phyloP scores from a whole-genome alignment of 2,113 vertebrate genomes.

The Sander vitreus region DNA sequence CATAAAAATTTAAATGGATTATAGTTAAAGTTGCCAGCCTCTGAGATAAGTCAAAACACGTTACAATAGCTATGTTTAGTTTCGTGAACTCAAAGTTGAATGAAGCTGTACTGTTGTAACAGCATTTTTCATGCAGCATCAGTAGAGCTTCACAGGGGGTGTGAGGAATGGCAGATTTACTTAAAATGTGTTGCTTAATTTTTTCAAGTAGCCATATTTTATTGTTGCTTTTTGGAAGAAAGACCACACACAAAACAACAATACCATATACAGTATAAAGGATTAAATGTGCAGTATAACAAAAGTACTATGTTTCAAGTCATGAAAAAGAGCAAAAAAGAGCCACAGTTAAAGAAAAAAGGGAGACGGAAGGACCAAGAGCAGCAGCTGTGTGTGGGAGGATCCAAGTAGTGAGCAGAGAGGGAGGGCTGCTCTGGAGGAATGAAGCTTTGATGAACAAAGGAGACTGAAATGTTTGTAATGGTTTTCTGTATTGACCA shows the following conservation, averaged over 20 bases:
- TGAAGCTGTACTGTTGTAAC: neutral
- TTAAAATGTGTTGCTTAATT: neutral
- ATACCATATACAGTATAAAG: neutral
- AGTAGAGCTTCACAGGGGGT: neutral
- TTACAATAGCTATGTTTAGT: slow-evolving; percentile 3
- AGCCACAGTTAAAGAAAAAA: slow-evolving; percentile 28
- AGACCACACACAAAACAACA: neutral
- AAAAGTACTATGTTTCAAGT: slow-evolving; percentile 23
- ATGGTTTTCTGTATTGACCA: slow-evolving; percentile 35
- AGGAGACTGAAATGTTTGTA: slow-evolving; percentile 42
- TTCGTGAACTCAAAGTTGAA: neutral
- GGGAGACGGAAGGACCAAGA: slow-evolving; percentile 54
- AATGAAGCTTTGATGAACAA: slow-evolving; percentile 56
- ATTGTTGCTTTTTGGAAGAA: neutral
- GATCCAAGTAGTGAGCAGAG: slow-evolving; percentile 54
- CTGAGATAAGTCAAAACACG: slow-evolving; percentile 20
- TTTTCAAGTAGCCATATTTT: neutral
- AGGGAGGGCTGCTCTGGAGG: slow-evolving; percentile 26
- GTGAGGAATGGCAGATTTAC: neutral
- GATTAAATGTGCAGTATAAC: neutral
- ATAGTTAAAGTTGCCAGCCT: slow-evolving; percentile 40
- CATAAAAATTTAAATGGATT: slow-evolving; percentile 39
- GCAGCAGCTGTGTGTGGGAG: slow-evolving; percentile 78
- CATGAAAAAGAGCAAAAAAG: slow-evolving; percentile 36
- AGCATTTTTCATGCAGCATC: neutral